phyloP scores from a whole-genome alignment of 2,113 vertebrate genomes.

The Ia io region DNA sequence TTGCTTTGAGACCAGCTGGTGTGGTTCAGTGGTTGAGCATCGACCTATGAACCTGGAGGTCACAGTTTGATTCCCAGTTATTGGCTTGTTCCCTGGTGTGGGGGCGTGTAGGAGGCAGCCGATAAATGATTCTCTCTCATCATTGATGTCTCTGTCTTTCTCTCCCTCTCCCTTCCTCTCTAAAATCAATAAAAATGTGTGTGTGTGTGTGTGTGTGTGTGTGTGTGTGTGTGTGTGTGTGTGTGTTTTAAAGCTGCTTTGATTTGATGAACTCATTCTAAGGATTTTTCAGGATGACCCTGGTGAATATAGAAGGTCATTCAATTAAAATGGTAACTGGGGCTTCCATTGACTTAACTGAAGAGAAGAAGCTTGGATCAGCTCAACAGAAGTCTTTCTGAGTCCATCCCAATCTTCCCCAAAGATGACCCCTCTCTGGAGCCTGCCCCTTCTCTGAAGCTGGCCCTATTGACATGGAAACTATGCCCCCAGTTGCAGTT shows the following conservation, averaged over 20 bases:
- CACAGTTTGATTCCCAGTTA: no score
- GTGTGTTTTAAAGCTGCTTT: neutral
- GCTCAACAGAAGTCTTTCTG: neutral
- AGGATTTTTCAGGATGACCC: neutral
- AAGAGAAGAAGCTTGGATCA: neutral
- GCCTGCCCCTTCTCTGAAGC: neutral
- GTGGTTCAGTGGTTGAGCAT: no score
- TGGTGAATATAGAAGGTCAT: neutral
- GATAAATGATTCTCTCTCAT: no score
- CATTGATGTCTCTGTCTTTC: no score
- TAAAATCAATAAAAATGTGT: no score
- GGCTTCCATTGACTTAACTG: neutral
- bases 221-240: no score
- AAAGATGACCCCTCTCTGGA: neutral
- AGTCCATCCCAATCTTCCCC: neutral
- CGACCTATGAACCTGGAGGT: no score
- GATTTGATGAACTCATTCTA: neutral
- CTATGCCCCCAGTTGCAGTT: neutral
- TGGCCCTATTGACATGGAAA: neutral
- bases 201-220: no score
- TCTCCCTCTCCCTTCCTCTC: no score
- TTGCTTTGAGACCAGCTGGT: neutral
- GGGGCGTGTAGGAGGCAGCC: no score
- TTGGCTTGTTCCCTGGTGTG: no score
- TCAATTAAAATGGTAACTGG: conserved; percentile 17